phyloP scores from a whole-genome alignment of 2,888 invertebrate genomes.

The Ferrisia virgata region DNA sequence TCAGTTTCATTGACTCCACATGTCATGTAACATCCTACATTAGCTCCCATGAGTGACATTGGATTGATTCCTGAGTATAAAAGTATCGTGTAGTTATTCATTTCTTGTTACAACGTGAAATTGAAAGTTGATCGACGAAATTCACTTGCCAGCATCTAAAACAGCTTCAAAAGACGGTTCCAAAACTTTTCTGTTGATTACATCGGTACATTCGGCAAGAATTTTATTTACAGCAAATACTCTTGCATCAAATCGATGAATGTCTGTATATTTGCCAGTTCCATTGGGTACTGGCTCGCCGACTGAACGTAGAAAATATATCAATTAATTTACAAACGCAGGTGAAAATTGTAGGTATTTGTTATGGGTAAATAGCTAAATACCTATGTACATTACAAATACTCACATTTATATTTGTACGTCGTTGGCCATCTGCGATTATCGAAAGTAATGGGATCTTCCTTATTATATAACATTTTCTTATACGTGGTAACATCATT shows the following conservation, averaged over 20 bases:
- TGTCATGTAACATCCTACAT: conserved; percentile 55
- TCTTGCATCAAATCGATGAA: conserved; percentile 54
- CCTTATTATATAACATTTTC: conserved; percentile 56
- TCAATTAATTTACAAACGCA: not conserved
- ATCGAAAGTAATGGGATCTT: conserved; percentile 47
- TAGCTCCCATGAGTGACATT: conserved; percentile 54
- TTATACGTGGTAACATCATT: conserved; percentile 61
- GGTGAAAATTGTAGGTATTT: not conserved
- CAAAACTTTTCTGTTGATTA: conserved; percentile 55
- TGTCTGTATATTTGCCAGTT: conserved; percentile 53
- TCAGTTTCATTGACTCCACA: conserved; percentile 55
- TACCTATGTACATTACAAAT: not conserved
- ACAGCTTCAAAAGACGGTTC: conserved; percentile 56
- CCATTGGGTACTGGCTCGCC: conserved; percentile 51
- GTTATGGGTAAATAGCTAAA: not conserved
- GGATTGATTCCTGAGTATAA: conserved; percentile 56
- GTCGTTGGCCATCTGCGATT: conserved; percentile 46
- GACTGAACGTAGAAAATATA: not conserved
- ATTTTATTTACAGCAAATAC: conserved; percentile 57
- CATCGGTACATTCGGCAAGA: conserved; percentile 56
- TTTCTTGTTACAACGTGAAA: not conserved
- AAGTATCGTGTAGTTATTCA: no score
- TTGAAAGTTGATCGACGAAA: not conserved
- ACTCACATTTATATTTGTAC: conserved; percentile 42
- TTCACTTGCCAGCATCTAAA: conserved; percentile 55